Evolutionary conservation across 2,113 vertebrate genomes (phyloP).

Genomic region (Nanorana parkeri): DNA sequence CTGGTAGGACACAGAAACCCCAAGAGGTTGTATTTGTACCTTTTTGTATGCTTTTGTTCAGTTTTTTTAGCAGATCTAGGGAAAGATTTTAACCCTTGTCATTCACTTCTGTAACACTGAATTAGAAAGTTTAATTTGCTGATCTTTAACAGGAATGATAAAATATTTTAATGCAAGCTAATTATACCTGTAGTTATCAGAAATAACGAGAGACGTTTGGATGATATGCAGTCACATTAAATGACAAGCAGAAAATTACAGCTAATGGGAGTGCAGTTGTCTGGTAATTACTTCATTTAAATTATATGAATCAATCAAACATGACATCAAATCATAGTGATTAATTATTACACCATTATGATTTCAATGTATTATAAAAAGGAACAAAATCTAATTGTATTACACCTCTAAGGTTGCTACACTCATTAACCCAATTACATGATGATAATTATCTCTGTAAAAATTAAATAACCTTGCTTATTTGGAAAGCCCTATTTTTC

Average conservation of each 20-base stretch:
- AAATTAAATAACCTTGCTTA: slow-evolving; percentile 22
- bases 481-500: slow-evolving; percentile 3
- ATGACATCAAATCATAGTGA: slow-evolving; percentile 24
- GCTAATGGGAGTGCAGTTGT: slow-evolving; percentile 17
- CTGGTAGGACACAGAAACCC: too few species aligned
- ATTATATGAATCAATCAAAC: slow-evolving; percentile 40
- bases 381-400: slow-evolving; percentile 41
- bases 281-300: slow-evolving; percentile 36
- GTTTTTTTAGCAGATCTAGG: too few species aligned
- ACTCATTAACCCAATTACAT: slow-evolving; percentile 15
- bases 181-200: slow-evolving; percentile 31
- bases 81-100: too few species aligned
- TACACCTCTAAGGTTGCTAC: slow-evolving; percentile 7
- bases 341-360: slow-evolving; percentile 30
- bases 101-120: too few species aligned
- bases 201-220: neutral
- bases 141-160: neutral
- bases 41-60: too few species aligned
- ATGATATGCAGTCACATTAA: neutral
- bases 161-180: slow-evolving; percentile 19
- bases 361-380: slow-evolving; percentile 21
- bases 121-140: neutral
- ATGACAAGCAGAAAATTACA: slow-evolving; percentile 17
- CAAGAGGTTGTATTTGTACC: too few species aligned
- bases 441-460: neutral